These are phyloP conservation scores for Monoplex corrugatus DNA, from an alignment of 2,888 invertebrate species.

Conservation along the genomic window DNA sequence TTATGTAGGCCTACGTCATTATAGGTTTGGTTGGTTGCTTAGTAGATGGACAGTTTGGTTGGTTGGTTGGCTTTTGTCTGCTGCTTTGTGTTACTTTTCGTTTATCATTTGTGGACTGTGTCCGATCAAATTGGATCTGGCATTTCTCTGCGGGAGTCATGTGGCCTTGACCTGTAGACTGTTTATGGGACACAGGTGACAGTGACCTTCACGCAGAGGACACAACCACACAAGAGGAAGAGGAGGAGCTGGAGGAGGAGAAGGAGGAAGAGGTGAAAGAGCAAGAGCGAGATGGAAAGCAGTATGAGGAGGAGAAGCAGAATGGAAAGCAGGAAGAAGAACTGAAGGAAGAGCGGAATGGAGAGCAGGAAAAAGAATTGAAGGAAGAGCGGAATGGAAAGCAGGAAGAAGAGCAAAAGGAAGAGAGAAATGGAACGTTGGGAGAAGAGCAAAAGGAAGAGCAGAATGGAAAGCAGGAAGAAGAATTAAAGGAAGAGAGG, in stretches of 20 bases:
- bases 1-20: too few relatives aligned
- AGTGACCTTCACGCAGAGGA: not conserved
- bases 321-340: slow-evolving; percentile 4
- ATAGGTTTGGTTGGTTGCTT: too few relatives aligned
- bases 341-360: not conserved
- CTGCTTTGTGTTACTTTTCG: too few relatives aligned
- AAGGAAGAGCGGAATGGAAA: not conserved
- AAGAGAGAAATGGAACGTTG: too few relatives aligned
- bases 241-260: not conserved
- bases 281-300: too few relatives aligned
- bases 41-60: too few relatives aligned
- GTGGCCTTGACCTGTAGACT: not conserved
- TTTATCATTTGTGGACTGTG: too few relatives aligned
- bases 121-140: not conserved
- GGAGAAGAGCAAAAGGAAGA: not conserved
- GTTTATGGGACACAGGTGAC: slow-evolving; percentile 23
- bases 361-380: too few relatives aligned
- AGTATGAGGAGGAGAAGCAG: slow-evolving; percentile 11
- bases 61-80: too few relatives aligned
- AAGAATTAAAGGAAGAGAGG: too few relatives aligned
- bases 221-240: not conserved
- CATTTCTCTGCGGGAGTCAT: not conserved
- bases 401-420: not conserved
- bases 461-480: not conserved
- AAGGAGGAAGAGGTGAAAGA: not conserved